These are phyloP conservation scores for Melieria picta DNA, from an alignment of 2,888 invertebrate genomes.

Conservation along the genomic window DNA sequence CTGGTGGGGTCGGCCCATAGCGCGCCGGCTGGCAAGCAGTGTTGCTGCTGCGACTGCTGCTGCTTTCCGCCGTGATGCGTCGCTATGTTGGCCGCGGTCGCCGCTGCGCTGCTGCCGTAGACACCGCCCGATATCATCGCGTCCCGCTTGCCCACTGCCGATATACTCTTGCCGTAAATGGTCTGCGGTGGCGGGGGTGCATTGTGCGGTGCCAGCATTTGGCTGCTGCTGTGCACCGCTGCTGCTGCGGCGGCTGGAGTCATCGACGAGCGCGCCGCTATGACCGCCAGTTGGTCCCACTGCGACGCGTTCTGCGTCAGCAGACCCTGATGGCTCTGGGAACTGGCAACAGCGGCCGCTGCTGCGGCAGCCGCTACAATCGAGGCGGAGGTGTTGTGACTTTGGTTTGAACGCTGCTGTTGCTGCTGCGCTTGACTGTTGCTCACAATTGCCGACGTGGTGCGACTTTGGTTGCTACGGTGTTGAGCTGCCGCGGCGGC, in stretches of 20 bases:
- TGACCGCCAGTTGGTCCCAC: constrained; percentile 62
- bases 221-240: constrained; percentile 38
- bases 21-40: constrained; percentile 48
- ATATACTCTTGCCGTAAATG: constrained; percentile 51
- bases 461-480: constrained; percentile 59
- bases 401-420: constrained; percentile 28
- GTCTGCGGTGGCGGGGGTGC: constrained; percentile 42
- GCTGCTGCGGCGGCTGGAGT: constrained; percentile 47
- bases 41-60: constrained; percentile 56
- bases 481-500: constrained; percentile 47
- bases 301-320: constrained; percentile 55
- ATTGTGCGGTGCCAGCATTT: constrained; percentile 47
- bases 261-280: constrained; percentile 56
- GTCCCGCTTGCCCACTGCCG: constrained; percentile 61
- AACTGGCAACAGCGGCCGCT: constrained; percentile 33
- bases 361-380: constrained; percentile 33
- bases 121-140: constrained; percentile 66
- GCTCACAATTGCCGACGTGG: constrained; percentile 43
- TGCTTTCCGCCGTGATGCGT: constrained; percentile 59
- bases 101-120: constrained; percentile 40
- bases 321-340: constrained; percentile 44
- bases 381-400: constrained; percentile 18
- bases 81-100: constrained; percentile 47
- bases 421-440: constrained; percentile 51
- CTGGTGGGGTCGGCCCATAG: constrained; percentile 53